phyloP scores from a whole-genome alignment of 1,140 invertebrate genomes.

The Pseudomyrmex concolor region DNA sequence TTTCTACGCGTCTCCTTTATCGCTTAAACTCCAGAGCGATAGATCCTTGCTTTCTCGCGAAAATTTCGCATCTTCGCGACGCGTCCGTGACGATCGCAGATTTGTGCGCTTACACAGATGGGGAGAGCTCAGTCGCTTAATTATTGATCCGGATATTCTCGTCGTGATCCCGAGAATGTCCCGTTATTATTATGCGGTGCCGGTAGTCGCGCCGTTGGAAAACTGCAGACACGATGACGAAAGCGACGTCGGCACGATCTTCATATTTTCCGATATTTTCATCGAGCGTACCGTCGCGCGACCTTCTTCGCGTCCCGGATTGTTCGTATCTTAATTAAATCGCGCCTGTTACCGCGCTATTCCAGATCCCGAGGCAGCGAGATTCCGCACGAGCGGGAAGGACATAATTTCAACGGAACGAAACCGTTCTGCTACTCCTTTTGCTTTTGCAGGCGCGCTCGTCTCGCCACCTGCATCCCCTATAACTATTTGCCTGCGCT shows the following conservation, averaged over 20 bases:
- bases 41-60: background rate
- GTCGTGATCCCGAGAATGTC: conserved; percentile 63
- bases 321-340: conserved; percentile 76
- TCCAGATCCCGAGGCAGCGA: conserved; percentile 41
- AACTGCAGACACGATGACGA: conserved; percentile 59
- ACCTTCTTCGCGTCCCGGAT: conserved; percentile 57
- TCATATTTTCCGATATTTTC: conserved; percentile 74
- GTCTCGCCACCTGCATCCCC: background rate
- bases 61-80: background rate
- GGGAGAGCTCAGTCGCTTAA: conserved; percentile 39
- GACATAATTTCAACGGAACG: conserved; percentile 53
- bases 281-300: conserved; percentile 51
- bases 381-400: conserved; percentile 56
- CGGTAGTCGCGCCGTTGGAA: conserved; percentile 42
- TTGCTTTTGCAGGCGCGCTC: conserved; percentile 4
- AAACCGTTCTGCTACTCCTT: conserved; percentile 16
- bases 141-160: conserved; percentile 65
- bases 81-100: background rate
- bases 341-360: conserved; percentile 50
- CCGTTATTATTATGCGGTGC: conserved; percentile 71
- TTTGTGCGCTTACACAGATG: background rate
- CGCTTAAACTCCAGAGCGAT: conserved; percentile 6
- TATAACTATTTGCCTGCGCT: conserved; percentile 35
- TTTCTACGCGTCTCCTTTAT: background rate
- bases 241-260: conserved; percentile 41